These are phyloP conservation scores for Drosophila conformis DNA, from an alignment of 2,888 invertebrate genomes.

Conservation along the genomic window DNA sequence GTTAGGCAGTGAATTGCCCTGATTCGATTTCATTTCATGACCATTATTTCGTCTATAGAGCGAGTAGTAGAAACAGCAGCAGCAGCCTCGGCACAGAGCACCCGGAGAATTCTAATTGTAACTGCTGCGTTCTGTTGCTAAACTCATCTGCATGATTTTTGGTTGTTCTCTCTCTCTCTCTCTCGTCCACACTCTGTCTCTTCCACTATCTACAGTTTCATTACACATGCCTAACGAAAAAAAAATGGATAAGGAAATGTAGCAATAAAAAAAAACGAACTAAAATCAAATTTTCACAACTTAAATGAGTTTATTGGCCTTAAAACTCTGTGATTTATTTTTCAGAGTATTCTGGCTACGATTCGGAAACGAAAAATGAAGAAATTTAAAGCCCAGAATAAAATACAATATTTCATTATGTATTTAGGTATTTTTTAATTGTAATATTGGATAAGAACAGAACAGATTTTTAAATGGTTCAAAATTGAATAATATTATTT, in stretches of 20 bases:
- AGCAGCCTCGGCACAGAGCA: conserved; percentile 6
- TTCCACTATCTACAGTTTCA: conserved; percentile 28
- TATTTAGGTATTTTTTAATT: neutral
- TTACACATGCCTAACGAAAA: conserved; percentile 40
- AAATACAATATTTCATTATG: neutral
- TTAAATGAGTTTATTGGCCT: conserved; percentile 24
- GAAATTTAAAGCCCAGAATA: neutral
- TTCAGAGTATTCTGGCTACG: neutral
- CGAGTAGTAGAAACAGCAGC: neutral
- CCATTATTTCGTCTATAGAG: conserved; percentile 58
- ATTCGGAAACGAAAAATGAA: conserved; percentile 6
- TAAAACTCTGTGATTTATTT: conserved; percentile 21
- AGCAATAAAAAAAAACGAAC: conserved; percentile 5
- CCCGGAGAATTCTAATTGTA: conserved; percentile 38
- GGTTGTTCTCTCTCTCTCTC: conserved; percentile 9
- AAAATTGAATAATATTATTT: no score
- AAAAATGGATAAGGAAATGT: neutral
- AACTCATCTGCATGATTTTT: conserved; percentile 77
- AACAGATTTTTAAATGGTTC: neutral
- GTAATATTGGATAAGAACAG: neutral
- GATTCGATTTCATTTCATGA: conserved; percentile 68
- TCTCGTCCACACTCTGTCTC: neutral
- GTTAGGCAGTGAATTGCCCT: conserved; percentile 56
- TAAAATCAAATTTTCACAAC: conserved; percentile 14
- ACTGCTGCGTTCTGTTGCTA: conserved; percentile 46